phyloP scores from a whole-genome alignment of 1,140 invertebrate genomes.

The Bombus waltoni region DNA sequence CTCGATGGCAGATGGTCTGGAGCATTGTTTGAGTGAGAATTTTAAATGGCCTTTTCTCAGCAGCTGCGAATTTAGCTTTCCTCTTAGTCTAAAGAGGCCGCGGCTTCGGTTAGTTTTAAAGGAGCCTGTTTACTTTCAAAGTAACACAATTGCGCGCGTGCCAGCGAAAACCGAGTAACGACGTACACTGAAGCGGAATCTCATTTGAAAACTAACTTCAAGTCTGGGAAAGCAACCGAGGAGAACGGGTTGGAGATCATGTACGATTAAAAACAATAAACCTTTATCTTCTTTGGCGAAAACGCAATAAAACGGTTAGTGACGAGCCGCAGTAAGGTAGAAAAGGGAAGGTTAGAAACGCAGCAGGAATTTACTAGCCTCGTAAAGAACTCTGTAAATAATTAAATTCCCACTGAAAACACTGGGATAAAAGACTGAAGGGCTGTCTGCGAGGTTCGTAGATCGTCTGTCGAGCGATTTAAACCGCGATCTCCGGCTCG shows the following conservation, averaged over 20 bases:
- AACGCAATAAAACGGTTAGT: background rate
- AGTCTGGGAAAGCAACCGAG: background rate
- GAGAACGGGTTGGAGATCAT: no score
- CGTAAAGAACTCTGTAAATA: background rate
- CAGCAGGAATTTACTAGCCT: background rate
- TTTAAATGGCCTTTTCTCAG: slow-evolving; percentile 1
- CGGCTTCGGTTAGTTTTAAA: background rate
- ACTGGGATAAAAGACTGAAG: background rate
- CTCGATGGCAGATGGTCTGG: background rate
- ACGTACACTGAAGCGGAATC: background rate
- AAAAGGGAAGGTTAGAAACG: background rate
- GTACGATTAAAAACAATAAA: background rate
- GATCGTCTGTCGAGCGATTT: background rate
- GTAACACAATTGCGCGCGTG: slow-evolving; percentile 10
- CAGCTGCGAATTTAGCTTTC: background rate
- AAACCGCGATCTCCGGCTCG: slow-evolving; percentile 4
- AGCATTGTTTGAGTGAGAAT: background rate
- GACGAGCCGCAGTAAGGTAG: background rate
- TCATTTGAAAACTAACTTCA: background rate
- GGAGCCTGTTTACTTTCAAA: slow-evolving; percentile 23
- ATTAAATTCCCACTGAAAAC: background rate
- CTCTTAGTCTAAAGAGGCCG: background rate
- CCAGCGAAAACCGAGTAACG: background rate
- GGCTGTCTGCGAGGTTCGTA: no score
- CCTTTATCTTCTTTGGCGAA: background rate